phyloP scores from a whole-genome alignment of 2,888 invertebrate species.

The Tridacna gigas region DNA sequence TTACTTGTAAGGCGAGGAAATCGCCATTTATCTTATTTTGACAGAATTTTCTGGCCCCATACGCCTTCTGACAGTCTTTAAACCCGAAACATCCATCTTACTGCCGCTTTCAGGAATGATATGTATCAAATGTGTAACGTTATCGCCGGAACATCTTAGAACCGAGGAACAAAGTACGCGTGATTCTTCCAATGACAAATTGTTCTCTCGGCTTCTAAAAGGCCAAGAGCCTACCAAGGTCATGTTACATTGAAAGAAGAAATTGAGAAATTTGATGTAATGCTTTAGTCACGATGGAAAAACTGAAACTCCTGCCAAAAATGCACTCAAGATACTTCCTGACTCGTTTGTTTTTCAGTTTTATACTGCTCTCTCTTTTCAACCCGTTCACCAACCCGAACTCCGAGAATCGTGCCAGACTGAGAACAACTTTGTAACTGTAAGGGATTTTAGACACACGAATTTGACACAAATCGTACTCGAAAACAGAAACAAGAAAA shows the following conservation, averaged over 20 bases:
- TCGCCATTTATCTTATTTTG: slow-evolving; percentile 67
- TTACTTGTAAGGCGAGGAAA: slow-evolving; percentile 64
- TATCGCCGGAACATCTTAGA: slow-evolving; percentile 41
- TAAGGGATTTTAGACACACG: too few relatives aligned
- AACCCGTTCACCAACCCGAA: too few relatives aligned
- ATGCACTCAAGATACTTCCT: too few relatives aligned
- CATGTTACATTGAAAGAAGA: slow-evolving; percentile 23
- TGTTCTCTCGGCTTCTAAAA: slow-evolving; percentile 21
- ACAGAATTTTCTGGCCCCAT: slow-evolving; percentile 56
- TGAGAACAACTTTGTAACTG: too few relatives aligned
- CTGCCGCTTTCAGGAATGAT: slow-evolving; percentile 39
- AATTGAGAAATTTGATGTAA: slow-evolving; percentile 17
- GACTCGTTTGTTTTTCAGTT: too few relatives aligned
- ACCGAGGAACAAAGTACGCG: slow-evolving; percentile 26
- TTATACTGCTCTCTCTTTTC: too few relatives aligned
- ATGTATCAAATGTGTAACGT: slow-evolving; percentile 55
- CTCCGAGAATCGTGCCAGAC: too few relatives aligned
- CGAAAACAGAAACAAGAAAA: too few relatives aligned
- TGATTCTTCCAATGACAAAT: slow-evolving; percentile 40
- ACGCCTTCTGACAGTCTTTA: slow-evolving; percentile 59
- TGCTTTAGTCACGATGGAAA: too few relatives aligned
- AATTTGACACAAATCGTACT: too few relatives aligned
- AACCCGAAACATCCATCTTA: slow-evolving; percentile 59
- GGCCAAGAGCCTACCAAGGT: slow-evolving; percentile 25
- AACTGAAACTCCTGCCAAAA: too few relatives aligned